Conservation (phyloP, 1,140 invertebrate genomes). For the Phenacoccus solenopsis region DNA sequence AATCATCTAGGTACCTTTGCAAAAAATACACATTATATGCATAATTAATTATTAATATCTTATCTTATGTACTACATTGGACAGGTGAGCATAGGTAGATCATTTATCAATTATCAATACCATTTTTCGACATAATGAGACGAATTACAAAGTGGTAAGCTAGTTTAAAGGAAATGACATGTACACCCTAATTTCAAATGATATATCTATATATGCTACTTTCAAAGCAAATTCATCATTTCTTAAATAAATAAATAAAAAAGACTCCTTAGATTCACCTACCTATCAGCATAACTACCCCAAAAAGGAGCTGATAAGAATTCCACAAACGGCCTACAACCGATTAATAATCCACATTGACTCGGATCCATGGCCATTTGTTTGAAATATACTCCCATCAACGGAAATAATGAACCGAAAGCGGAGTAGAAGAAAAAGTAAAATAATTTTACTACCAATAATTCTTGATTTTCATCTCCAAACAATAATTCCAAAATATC, state of each 20-base stretch:
- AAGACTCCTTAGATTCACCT: conserved; percentile 23
- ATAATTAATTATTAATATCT: no score
- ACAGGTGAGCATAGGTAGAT: no score
- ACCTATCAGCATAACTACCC: conserved; percentile 87
- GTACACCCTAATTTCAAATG: no score
- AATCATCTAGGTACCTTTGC: no score
- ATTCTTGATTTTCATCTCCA: conserved; percentile 71
- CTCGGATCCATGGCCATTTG: conserved; percentile 96
- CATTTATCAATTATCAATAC: no score
- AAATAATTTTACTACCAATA: conserved; percentile 88
- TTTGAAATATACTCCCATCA: conserved; percentile 98
- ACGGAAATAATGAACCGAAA: conserved; percentile 92
- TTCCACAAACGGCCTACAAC: conserved; percentile 89
- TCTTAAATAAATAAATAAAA: neutral
- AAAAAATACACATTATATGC: no score
- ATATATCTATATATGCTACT: no score
- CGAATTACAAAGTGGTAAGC: no score
- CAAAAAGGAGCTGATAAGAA: conserved; percentile 96
- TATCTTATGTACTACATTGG: no score
- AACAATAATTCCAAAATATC: conserved; percentile 73
- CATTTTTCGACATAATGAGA: no score
- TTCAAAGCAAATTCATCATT: no score
- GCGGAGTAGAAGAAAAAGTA: conserved; percentile 99
- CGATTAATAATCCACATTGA: conserved; percentile 84
- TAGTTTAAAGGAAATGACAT: no score